A percentile compares a stretch with the other conserved stretches of the same genome.
These are phyloP conservation scores for Nycteola revayana DNA, from an alignment of 2,888 invertebrate genomes.

Conservation along the genomic window DNA sequence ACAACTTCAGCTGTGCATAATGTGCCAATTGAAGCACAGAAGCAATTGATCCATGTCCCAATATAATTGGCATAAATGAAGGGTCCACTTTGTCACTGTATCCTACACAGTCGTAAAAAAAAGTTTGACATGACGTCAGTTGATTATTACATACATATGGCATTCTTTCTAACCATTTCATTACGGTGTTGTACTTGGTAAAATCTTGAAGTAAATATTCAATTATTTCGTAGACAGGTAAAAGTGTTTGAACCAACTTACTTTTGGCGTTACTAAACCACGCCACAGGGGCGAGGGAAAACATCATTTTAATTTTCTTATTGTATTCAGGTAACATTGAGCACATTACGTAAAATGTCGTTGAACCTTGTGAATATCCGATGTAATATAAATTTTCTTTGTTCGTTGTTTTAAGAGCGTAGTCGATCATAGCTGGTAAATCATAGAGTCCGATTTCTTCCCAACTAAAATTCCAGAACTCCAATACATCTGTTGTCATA, in stretches of 20 bases:
- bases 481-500: constrained; percentile 26
- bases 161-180: constrained; percentile 47
- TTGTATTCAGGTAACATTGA: constrained; percentile 80
- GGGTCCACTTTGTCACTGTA: constrained; percentile 46
- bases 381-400: constrained; percentile 82
- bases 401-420: constrained; percentile 72
- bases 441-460: constrained; percentile 88
- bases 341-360: constrained; percentile 79
- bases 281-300: constrained; percentile 82
- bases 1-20: constrained; percentile 59
- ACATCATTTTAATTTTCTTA: constrained; percentile 76
- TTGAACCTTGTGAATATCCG: constrained; percentile 87
- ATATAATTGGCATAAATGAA: constrained; percentile 80
- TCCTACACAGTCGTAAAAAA: constrained; percentile 43
- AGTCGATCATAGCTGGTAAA: constrained; percentile 87
- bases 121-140: constrained; percentile 43
- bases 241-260: constrained; percentile 49
- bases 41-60: constrained; percentile 83
- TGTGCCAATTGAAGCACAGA: constrained; percentile 76
- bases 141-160: constrained; percentile 42
- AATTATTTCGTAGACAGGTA: constrained; percentile 41
- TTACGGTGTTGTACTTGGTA: constrained; percentile 40
- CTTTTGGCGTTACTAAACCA: constrained; percentile 71
- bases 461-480: constrained; percentile 82
- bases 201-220: constrained; percentile 38